These are phyloP conservation scores for Ernsta delagoae DNA, from an alignment of 2,888 invertebrate species.

Conservation along the genomic window DNA sequence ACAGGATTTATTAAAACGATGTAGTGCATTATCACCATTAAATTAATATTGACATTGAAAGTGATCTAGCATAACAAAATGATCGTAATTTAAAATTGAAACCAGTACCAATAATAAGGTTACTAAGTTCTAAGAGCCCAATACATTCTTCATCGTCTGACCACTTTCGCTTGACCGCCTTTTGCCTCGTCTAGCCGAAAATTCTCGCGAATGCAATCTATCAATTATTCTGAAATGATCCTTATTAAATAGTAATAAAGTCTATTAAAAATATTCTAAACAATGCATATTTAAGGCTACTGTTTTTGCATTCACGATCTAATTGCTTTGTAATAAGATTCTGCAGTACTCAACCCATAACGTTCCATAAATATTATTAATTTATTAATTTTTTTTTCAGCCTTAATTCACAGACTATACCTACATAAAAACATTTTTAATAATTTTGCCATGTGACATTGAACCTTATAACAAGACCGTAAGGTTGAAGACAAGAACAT, in stretches of 20 bases:
- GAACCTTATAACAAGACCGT: background rate
- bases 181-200: conserved; percentile 53
- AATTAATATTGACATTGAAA: conserved; percentile 3
- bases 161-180: conserved; percentile 65
- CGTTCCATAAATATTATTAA: background rate
- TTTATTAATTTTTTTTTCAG: no score
- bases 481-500: conserved; percentile 16
- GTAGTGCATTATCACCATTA: no score
- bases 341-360: background rate
- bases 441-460: background rate
- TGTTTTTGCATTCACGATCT: conserved; percentile 3
- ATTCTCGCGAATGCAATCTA: conserved; percentile 44
- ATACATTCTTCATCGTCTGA: conserved; percentile 37
- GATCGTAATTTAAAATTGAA: background rate
- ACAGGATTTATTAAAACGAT: no score
- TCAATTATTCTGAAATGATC: conserved; percentile 10
- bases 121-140: background rate
- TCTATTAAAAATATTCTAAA: conserved; percentile 2
- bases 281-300: background rate
- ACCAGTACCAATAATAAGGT: conserved; percentile 4
- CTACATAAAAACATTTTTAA: no score
- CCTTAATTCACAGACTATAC: no score
- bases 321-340: conserved; percentile 10
- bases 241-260: conserved; percentile 18
- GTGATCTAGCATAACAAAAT: background rate